phyloP scores from a whole-genome alignment of 1,140 invertebrate species.

The Plutomurus gul region DNA sequence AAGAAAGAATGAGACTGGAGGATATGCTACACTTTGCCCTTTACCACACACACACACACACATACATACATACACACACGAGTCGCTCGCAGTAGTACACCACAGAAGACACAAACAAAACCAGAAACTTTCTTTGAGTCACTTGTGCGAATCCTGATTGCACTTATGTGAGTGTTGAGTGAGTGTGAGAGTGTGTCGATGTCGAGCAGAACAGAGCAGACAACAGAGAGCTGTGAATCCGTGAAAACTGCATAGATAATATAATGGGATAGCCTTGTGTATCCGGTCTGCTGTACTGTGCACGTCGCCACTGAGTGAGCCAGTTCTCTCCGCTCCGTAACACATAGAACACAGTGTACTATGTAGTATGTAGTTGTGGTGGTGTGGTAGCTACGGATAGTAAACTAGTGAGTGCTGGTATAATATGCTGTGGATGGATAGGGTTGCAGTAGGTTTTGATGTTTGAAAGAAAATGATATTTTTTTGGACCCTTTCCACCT shows the following conservation, averaged over 20 bases:
- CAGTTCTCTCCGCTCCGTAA: too few species aligned
- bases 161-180: neutral
- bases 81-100: too few species aligned
- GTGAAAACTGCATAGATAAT: neutral
- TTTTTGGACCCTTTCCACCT: slow-evolving; percentile 53
- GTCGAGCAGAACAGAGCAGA: neutral
- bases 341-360: too few species aligned
- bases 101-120: too few species aligned
- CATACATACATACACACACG: too few species aligned
- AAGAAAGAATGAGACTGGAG: too few species aligned
- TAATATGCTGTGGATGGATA: slow-evolving; percentile 12
- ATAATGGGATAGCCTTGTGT: neutral
- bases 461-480: slow-evolving; percentile 48
- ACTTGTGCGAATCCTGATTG: too few species aligned
- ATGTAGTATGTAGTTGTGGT: too few species aligned
- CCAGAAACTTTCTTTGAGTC: too few species aligned
- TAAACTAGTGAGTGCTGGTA: neutral
- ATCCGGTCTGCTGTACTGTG: neutral
- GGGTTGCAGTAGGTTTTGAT: slow-evolving; percentile 27
- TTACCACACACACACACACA: too few species aligned
- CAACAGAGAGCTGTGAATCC: neutral
- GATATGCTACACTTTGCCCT: too few species aligned
- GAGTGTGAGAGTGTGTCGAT: neutral
- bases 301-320: neutral
- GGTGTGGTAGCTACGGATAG: too few species aligned